phyloP scores from a whole-genome alignment of 2,113 vertebrate species.

The Noctilio leporinus region DNA sequence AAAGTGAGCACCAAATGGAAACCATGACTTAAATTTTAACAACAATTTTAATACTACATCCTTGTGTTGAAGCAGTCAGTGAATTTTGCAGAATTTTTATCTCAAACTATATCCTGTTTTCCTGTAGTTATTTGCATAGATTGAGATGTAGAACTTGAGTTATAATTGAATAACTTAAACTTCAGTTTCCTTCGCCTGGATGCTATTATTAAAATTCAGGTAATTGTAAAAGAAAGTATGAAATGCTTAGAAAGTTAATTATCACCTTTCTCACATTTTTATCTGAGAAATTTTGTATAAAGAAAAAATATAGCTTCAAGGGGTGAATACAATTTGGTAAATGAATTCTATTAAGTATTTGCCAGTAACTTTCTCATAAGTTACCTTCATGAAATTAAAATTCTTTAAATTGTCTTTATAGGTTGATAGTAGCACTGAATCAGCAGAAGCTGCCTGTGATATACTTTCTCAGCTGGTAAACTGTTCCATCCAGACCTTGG shows the following conservation, averaged over 20 bases:
- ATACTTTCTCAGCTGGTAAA: slow-evolving; percentile 93
- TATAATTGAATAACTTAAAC: not conserved
- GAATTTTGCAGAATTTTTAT: not conserved
- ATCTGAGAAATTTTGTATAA: not conserved
- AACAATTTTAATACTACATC: not conserved
- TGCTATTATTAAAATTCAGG: not conserved
- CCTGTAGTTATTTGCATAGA: not conserved
- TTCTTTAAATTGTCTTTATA: slow-evolving; percentile 64
- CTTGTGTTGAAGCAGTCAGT: not conserved
- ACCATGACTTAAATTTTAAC: not conserved
- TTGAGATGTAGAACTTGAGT: not conserved
- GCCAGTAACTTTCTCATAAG: not conserved
- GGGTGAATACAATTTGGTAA: not conserved
- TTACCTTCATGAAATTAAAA: not conserved
- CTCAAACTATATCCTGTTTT: not conserved
- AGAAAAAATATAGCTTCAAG: not conserved
- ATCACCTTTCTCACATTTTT: not conserved
- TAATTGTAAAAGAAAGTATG: not conserved
- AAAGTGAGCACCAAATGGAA: not conserved
- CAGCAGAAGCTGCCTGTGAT: slow-evolving; percentile 90
- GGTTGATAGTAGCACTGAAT: slow-evolving; percentile 92
- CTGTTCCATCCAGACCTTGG: slow-evolving; percentile 89
- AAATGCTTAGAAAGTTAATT: not conserved
- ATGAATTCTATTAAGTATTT: not conserved
- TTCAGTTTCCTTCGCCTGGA: not conserved